These are phyloP conservation scores for Nothobranchius furzeri DNA, from an alignment of 2,113 vertebrate species.

Conservation along the genomic window DNA sequence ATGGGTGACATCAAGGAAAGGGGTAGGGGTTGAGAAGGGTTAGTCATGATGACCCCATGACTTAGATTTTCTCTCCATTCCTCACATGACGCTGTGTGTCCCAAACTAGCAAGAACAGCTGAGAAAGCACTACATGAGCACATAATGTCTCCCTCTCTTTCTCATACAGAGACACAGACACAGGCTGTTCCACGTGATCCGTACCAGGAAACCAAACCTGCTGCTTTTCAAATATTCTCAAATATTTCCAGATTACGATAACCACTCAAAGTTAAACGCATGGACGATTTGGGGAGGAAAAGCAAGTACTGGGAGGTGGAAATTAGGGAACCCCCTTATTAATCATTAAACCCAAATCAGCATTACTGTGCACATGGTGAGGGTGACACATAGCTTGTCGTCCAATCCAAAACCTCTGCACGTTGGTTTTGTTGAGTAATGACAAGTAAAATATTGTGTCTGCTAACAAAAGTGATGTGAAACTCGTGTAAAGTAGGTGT, in stretches of 20 bases:
- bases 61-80: slow-evolving; percentile 65
- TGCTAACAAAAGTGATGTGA: slow-evolving; percentile 34
- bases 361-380: background rate
- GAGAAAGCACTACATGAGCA: slow-evolving; percentile 57
- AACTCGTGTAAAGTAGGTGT: slow-evolving; percentile 4
- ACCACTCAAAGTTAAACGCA: background rate
- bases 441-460: slow-evolving; percentile 5
- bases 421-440: background rate
- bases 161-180: slow-evolving; percentile 2
- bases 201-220: slow-evolving; percentile 25
- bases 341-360: slow-evolving; percentile 36
- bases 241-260: too few species aligned
- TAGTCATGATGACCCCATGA: slow-evolving; percentile 69
- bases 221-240: slow-evolving; percentile 6
- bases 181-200: slow-evolving; percentile 10
- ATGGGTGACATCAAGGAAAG: slow-evolving; percentile 17
- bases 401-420: background rate
- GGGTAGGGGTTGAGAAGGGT: slow-evolving; percentile 23
- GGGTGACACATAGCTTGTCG: slow-evolving; percentile 26
- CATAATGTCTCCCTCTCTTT: slow-evolving; percentile 7
- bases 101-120: slow-evolving; percentile 54
- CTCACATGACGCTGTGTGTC: slow-evolving; percentile 51
- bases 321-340: slow-evolving; percentile 59
- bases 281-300: slow-evolving; percentile 3
- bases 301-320: background rate